These are phyloP conservation scores for Lytechinus pictus DNA, from an alignment of 35 echinoderm and acorn worm genomes.

Conservation along the genomic window DNA sequence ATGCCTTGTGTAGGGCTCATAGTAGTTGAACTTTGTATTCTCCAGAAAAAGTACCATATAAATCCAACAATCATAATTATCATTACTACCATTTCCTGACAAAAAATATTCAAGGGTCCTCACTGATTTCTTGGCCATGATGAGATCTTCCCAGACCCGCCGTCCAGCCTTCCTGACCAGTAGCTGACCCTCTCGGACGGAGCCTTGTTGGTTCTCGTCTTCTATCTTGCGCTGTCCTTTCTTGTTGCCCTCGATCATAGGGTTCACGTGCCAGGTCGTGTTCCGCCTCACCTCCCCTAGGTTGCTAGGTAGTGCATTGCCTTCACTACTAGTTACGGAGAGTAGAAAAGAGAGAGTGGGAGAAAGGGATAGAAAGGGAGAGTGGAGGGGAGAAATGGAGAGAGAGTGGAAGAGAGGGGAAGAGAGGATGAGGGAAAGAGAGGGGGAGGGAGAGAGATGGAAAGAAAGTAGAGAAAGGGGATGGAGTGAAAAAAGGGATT, in stretches of 20 bases:
- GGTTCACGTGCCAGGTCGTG: conserved; percentile 95
- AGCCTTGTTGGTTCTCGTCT: conserved; percentile 33
- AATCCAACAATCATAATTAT: too few species aligned
- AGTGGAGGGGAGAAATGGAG: not conserved
- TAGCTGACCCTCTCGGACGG: conserved; percentile 75
- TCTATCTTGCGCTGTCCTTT: conserved; percentile 35
- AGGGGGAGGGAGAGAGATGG: too few species aligned
- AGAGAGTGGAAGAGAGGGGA: not conserved
- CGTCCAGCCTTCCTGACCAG: conserved; percentile 90
- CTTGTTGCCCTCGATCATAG: conserved; percentile 58
- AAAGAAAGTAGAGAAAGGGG: too few species aligned
- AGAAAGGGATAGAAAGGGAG: not conserved
- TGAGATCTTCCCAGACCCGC: conserved; percentile 91
- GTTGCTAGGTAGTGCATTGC: conserved; percentile 69
- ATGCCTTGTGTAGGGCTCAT: too few species aligned
- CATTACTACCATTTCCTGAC: not conserved
- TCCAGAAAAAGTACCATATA: too few species aligned
- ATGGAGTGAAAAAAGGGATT: not conserved
- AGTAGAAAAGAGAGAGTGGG: not conserved
- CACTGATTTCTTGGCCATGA: conserved; percentile 83
- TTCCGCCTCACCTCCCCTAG: conserved; percentile 73
- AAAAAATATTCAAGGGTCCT: not conserved
- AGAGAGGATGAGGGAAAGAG: too few species aligned
- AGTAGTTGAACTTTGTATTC: too few species aligned
- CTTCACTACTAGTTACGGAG: conserved; percentile 50